Evolutionary conservation across 2,888 invertebrate species (phyloP).

Genomic region (Creontiades dilutus): DNA sequence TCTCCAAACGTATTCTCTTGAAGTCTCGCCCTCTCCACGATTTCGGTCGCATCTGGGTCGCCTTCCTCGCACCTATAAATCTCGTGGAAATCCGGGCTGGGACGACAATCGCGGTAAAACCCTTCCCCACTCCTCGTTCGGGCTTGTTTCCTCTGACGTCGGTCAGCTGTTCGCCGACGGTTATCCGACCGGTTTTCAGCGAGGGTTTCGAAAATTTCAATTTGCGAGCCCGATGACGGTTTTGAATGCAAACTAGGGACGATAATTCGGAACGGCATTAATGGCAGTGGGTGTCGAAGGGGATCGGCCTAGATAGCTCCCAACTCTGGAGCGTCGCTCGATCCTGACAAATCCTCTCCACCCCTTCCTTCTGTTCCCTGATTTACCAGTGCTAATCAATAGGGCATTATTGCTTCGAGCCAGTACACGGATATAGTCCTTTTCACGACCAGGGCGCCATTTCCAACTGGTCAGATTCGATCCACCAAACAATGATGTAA

Average conservation of each 20-base stretch:
- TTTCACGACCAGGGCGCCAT: not conserved
- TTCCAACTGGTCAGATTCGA: not conserved
- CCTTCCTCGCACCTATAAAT: not conserved
- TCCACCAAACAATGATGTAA: not conserved
- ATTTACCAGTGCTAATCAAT: slow-evolving; percentile 10
- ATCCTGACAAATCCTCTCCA: slow-evolving; percentile 5
- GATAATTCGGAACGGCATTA: slow-evolving; percentile 25
- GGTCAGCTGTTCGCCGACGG: not conserved
- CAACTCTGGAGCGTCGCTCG: not conserved
- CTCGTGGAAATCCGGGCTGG: not conserved
- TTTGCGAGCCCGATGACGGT: not conserved
- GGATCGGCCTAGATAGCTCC: not conserved
- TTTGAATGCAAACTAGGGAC: slow-evolving; percentile 19
- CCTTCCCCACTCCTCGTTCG: not conserved
- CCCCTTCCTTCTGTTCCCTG: not conserved
- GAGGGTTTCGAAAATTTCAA: not conserved
- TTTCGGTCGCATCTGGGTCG: not conserved
- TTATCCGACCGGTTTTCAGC: not conserved
- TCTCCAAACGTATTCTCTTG: not conserved
- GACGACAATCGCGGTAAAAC: not conserved
- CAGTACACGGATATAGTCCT: not conserved
- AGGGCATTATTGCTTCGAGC: slow-evolving; percentile 13
- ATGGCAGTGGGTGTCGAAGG: slow-evolving; percentile 5
- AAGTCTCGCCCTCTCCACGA: not conserved
- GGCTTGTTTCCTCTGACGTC: not conserved